A percentile compares a stretch with the other conserved stretches of the same genome.
Evolutionary conservation across 2,888 invertebrate genomes (phyloP).

Genomic region (Tridacna crocea): DNA sequence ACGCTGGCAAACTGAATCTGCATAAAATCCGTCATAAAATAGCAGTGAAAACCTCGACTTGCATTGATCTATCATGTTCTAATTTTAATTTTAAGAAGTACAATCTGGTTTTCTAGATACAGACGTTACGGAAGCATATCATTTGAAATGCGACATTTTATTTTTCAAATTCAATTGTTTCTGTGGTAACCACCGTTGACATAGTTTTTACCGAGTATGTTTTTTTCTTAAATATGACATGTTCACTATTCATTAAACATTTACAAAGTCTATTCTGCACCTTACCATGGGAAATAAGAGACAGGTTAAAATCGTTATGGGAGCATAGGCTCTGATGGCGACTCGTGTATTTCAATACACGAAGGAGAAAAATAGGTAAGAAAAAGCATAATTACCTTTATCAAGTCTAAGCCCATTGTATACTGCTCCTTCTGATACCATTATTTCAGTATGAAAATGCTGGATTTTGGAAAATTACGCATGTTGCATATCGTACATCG

Average conservation of each 20-base stretch:
- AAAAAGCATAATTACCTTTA: too few relatives aligned
- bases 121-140: background rate
- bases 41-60: background rate
- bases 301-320: background rate
- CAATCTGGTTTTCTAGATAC: background rate
- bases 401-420: too few relatives aligned
- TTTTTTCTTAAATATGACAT: background rate
- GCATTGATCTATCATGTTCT: background rate
- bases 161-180: background rate
- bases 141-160: constrained; percentile 3
- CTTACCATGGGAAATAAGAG: background rate
- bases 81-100: background rate
- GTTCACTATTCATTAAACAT: background rate
- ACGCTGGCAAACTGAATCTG: background rate
- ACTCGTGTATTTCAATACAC: background rate
- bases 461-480: too few relatives aligned
- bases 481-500: background rate
- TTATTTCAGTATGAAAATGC: too few relatives aligned
- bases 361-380: too few relatives aligned
- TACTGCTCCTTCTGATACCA: too few relatives aligned
- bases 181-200: background rate
- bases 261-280: background rate
- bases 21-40: background rate
- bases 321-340: background rate
- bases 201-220: background rate